Conservation (phyloP, 2,113 vertebrate genomes). For the Channa argus region DNA sequence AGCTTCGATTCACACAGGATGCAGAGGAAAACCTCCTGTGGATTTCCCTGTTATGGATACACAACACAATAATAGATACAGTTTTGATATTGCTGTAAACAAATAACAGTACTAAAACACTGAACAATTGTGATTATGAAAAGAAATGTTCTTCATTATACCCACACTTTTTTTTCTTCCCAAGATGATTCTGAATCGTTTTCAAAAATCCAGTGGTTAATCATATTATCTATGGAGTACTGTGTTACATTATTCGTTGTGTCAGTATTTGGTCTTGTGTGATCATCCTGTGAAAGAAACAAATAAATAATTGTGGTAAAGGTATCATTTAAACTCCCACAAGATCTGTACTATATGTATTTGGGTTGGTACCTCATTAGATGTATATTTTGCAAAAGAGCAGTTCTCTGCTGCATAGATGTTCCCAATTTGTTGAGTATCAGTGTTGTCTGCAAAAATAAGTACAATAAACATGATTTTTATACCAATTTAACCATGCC, state of each 20-base stretch:
- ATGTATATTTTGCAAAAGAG: slow-evolving; percentile 59
- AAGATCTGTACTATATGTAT: not conserved
- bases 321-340: not conserved
- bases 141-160: not conserved
- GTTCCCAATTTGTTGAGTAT: slow-evolving; percentile 13
- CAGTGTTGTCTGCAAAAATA: slow-evolving; percentile 44
- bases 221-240: slow-evolving; percentile 31
- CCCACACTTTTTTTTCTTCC: slow-evolving; percentile 54
- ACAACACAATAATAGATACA: not conserved
- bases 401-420: slow-evolving; percentile 71
- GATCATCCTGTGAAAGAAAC: slow-evolving; percentile 27
- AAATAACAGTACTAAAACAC: not conserved
- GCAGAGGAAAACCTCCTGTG: slow-evolving; percentile 64
- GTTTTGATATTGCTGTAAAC: too few species aligned
- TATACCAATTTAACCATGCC: too few species aligned
- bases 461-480: not conserved
- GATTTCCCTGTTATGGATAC: slow-evolving; percentile 70
- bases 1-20: slow-evolving; percentile 69
- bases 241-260: not conserved
- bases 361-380: slow-evolving; percentile 49
- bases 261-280: not conserved
- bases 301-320: too few species aligned
- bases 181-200: slow-evolving; percentile 27
- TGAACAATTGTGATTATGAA: too few species aligned
- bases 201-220: slow-evolving; percentile 57